These are phyloP conservation scores for Neogobius melanostomus DNA, from an alignment of 2,113 vertebrate genomes.

Conservation along the genomic window DNA sequence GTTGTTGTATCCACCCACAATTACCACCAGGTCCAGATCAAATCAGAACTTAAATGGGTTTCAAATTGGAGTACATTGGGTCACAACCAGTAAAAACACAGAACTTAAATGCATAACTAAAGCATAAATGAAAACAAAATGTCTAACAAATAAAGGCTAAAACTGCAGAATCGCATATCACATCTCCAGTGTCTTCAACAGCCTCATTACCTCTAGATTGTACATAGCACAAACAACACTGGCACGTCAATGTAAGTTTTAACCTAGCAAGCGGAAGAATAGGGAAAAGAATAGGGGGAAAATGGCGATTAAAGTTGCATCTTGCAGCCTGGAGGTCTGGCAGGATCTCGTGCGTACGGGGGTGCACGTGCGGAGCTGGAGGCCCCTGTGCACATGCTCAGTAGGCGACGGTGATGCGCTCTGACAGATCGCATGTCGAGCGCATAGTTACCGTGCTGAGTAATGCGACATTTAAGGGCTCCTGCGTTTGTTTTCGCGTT, in stretches of 20 bases:
- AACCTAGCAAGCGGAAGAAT: background rate
- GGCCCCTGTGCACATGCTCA: conserved; percentile 66
- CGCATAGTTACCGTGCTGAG: conserved; percentile 57
- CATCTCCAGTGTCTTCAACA: no score
- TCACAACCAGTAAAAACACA: no score
- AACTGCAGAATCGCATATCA: no score
- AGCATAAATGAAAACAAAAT: no score
- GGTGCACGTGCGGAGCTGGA: conserved; percentile 50
- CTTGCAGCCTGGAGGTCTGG: conserved; percentile 16
- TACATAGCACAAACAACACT: conserved; percentile 11
- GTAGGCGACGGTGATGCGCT: conserved; percentile 52
- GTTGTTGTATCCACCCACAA: no score
- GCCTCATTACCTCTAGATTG: no score
- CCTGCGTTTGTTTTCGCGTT: conserved; percentile 20
- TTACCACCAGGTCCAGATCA: no score
- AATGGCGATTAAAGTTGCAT: conserved; percentile 56
- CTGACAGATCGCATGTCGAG: conserved; percentile 68
- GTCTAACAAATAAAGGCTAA: no score
- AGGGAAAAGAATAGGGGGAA: background rate
- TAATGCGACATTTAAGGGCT: conserved; percentile 70
- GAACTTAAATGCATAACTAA: no score
- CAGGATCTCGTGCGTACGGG: conserved; percentile 35
- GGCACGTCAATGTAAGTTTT: conserved; percentile 14
- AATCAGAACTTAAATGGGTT: no score
- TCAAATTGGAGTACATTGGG: no score